Conservation (phyloP, 2,113 vertebrate genomes). For the Peromyscus californicus region DNA sequence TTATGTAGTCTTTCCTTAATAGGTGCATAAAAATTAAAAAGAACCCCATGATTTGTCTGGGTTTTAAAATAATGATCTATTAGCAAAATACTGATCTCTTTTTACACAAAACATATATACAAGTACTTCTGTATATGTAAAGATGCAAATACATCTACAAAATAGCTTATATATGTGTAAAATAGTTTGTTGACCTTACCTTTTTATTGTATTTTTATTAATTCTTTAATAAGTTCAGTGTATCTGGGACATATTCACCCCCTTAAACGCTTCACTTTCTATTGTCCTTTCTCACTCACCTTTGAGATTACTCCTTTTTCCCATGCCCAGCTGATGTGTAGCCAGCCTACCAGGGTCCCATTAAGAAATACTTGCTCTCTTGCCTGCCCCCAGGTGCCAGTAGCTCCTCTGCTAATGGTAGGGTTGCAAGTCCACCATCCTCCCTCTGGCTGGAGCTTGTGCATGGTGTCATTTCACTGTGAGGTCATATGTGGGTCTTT, state of each 20-base stretch:
- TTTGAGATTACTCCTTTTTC: background rate
- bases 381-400: background rate
- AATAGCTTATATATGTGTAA: background rate
- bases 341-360: background rate
- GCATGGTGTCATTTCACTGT: background rate
- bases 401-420: background rate
- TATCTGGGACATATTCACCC: background rate
- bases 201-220: background rate
- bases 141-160: background rate
- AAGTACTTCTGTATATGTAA: background rate
- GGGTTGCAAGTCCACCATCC: background rate
- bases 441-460: background rate
- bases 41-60: background rate
- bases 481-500: background rate
- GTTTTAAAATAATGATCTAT: slow-evolving; percentile 38
- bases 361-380: background rate
- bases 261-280: background rate
- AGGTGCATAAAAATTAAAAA: slow-evolving; percentile 30
- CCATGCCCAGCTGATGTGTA: background rate
- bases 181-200: background rate
- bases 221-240: background rate
- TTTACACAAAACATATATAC: background rate
- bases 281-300: background rate
- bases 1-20: background rate
- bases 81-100: background rate